These are phyloP conservation scores for Scaptomyza graminum DNA, from an alignment of 1,140 invertebrate species.

Conservation along the genomic window DNA sequence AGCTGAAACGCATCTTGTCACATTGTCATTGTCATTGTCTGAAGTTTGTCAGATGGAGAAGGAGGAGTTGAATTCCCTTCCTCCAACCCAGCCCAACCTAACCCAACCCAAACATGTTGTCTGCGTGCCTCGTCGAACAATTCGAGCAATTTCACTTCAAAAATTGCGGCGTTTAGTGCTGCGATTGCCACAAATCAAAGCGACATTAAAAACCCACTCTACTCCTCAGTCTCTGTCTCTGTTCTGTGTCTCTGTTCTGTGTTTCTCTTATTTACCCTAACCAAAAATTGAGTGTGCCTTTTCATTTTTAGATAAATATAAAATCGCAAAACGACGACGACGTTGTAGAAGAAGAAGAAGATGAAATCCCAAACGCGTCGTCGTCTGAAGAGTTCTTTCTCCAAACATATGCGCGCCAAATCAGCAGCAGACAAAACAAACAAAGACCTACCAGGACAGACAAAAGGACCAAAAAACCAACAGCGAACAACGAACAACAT, in stretches of 20 bases:
- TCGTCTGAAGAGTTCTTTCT: neutral
- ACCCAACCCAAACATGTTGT: neutral
- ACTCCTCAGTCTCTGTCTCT: neutral
- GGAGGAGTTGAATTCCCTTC: neutral
- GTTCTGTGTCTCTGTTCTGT: too few relatives aligned
- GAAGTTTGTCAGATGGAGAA: neutral
- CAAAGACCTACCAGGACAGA: conserved; percentile 66
- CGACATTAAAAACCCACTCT: conserved; percentile 57
- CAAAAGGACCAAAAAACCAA: conserved; percentile 24
- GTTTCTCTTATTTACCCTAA: conserved; percentile 10
- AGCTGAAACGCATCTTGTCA: conserved; percentile 20
- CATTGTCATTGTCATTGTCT: conserved; percentile 52
- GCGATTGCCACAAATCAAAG: conserved; percentile 80
- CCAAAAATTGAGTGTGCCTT: conserved; percentile 26
- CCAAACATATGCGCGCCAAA: conserved; percentile 74
- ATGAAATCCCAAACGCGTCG: conserved; percentile 57
- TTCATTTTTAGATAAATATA: conserved; percentile 75
- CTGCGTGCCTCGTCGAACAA: conserved; percentile 50
- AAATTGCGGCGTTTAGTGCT: conserved; percentile 79
- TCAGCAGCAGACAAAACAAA: conserved; percentile 76
- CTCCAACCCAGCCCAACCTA: too few relatives aligned
- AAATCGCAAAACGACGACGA: conserved; percentile 41
- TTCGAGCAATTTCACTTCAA: conserved; percentile 78
- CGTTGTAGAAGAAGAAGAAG: neutral
- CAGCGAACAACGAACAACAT: conserved; percentile 1